Conservation (phyloP, 2,888 invertebrate species). For the Tiliacea citrago region DNA sequence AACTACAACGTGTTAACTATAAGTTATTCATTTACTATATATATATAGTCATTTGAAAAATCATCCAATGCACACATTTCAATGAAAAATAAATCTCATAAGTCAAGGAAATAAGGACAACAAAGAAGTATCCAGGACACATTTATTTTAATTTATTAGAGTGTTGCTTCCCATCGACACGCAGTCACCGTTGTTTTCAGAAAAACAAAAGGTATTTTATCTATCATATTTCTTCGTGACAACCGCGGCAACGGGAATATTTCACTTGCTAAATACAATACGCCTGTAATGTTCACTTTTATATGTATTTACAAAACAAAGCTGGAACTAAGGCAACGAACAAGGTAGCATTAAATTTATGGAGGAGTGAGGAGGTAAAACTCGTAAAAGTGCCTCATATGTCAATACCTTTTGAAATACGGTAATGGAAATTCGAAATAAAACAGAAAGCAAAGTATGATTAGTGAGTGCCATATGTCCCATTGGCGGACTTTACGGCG, state of each 20-base stretch:
- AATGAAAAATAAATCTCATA: slow-evolving; percentile 4
- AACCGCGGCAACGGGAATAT: slow-evolving; percentile 51
- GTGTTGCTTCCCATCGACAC: slow-evolving; percentile 51
- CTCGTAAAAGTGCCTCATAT: slow-evolving; percentile 90
- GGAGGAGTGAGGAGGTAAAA: slow-evolving; percentile 82
- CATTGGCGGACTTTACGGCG: slow-evolving; percentile 87
- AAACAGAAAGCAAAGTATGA: slow-evolving; percentile 91
- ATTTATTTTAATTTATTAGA: slow-evolving; percentile 57
- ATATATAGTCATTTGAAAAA: not conserved
- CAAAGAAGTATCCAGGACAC: slow-evolving; percentile 6
- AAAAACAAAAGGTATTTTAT: slow-evolving; percentile 61
- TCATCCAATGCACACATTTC: not conserved
- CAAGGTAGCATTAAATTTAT: slow-evolving; percentile 85
- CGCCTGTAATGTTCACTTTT: slow-evolving; percentile 63
- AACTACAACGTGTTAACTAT: not conserved
- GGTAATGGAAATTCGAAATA: slow-evolving; percentile 91
- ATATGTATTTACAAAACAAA: slow-evolving; percentile 71
- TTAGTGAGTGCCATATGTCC: slow-evolving; percentile 89
- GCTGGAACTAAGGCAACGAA: slow-evolving; percentile 74
- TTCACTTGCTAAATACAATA: slow-evolving; percentile 61
- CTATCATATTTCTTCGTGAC: slow-evolving; percentile 50
- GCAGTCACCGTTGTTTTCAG: slow-evolving; percentile 48
- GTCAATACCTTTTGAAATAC: slow-evolving; percentile 91
- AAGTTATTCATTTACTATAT: not conserved
- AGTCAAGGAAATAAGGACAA: not conserved